Conservation (phyloP, 92 coral and sea anemone species). For the Parazoanthus swiftii region DNA sequence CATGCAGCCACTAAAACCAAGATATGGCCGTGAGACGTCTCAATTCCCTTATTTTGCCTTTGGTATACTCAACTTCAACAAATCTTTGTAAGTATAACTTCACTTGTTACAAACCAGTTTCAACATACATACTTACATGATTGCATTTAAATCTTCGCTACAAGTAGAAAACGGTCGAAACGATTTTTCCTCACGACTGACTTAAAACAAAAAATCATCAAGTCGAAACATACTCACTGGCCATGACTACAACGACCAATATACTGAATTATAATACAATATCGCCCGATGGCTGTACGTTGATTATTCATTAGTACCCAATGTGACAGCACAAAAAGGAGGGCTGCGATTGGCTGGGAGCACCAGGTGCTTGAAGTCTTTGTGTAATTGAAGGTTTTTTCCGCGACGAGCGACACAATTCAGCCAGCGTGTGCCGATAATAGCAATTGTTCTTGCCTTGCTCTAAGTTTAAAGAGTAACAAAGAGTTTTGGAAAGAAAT, state of each 20-base stretch:
- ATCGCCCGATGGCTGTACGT: neutral
- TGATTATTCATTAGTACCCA: slow-evolving; percentile 24
- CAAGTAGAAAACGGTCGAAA: neutral
- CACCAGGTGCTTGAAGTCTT: slow-evolving; percentile 33
- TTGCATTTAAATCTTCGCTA: neutral
- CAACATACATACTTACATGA: slow-evolving; percentile 6
- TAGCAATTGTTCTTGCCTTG: neutral
- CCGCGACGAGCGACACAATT: neutral
- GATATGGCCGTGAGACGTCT: no score
- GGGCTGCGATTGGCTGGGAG: slow-evolving; percentile 18
- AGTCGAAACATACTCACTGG: neutral
- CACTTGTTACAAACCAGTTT: neutral
- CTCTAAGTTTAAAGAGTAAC: neutral
- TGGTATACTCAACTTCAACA: neutral
- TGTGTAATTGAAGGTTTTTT: neutral
- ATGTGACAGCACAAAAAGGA: neutral
- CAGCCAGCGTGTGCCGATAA: slow-evolving; percentile 4
- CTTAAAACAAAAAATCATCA: slow-evolving; percentile 2
- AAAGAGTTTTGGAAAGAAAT: neutral
- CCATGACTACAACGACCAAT: slow-evolving; percentile 18
- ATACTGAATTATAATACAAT: slow-evolving; percentile 30
- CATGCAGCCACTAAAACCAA: neutral
- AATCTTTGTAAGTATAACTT: neutral
- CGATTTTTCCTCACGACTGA: neutral
- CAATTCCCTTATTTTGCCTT: neutral